Conservation (phyloP, 2,797 vertebrate species). For the Sebastolobus alascanus region DNA sequence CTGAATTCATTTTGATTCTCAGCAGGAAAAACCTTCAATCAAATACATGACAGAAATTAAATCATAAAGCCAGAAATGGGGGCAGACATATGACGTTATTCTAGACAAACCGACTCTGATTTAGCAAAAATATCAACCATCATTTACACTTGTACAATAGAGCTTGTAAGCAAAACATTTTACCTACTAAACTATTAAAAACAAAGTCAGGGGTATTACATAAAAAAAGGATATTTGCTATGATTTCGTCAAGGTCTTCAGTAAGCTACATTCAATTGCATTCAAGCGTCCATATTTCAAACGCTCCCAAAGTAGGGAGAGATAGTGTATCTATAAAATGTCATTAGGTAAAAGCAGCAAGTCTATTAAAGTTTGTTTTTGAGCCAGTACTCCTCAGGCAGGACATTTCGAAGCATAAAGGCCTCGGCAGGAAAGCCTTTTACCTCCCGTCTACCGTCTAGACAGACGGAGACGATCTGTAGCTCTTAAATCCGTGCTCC, state of each 20-base stretch:
- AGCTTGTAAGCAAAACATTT: slow-evolving; percentile 2
- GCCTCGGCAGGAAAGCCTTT: slow-evolving; percentile 38
- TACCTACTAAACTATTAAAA: background rate
- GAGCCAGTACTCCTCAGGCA: slow-evolving; percentile 51
- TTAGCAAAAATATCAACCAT: slow-evolving; percentile 1
- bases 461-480: slow-evolving; percentile 59
- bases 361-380: slow-evolving; percentile 56
- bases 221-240: background rate
- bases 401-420: slow-evolving; percentile 45
- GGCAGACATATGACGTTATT: background rate
- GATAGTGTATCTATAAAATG: slow-evolving; percentile 13
- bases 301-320: slow-evolving; percentile 9
- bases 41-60: background rate
- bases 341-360: slow-evolving; percentile 55
- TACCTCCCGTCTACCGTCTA: slow-evolving; percentile 51
- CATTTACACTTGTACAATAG: background rate
- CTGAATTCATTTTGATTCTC: slow-evolving; percentile 1
- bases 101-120: background rate
- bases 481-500: slow-evolving; percentile 59
- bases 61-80: slow-evolving; percentile 5
- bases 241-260: background rate
- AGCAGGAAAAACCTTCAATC: slow-evolving; percentile 11
- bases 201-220: background rate
- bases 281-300: background rate
- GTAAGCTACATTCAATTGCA: background rate